These are phyloP conservation scores for Aphelenchoides avenae DNA, from an alignment of 1,140 invertebrate genomes.

Conservation along the genomic window DNA sequence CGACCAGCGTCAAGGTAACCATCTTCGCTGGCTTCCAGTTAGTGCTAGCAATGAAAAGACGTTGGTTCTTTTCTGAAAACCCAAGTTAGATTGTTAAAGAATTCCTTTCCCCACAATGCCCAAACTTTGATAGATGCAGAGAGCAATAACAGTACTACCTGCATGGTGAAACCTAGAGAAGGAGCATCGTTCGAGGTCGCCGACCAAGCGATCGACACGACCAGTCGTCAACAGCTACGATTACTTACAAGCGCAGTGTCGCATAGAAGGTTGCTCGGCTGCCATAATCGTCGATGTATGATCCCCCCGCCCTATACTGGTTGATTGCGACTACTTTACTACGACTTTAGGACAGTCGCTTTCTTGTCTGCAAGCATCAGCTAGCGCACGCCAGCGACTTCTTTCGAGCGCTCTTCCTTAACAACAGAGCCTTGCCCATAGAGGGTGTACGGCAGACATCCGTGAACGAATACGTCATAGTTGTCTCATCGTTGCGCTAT, in stretches of 20 bases:
- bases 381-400: constrained; percentile 55
- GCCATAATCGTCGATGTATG: constrained; percentile 53
- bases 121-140: too few relatives aligned
- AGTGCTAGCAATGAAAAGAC: too few relatives aligned
- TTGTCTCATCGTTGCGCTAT: constrained; percentile 50
- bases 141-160: too few relatives aligned
- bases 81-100: too few relatives aligned
- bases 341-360: constrained; percentile 51
- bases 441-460: constrained; percentile 32
- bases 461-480: constrained; percentile 39
- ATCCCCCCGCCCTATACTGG: neutral
- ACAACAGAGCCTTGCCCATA: constrained; percentile 43
- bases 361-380: constrained; percentile 58
- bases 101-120: too few relatives aligned
- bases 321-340: too few relatives aligned
- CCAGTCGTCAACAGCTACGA: constrained; percentile 37
- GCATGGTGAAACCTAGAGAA: too few relatives aligned
- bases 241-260: constrained; percentile 54
- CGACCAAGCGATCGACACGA: constrained; percentile 19
- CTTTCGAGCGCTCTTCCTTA: constrained; percentile 54
- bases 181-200: constrained; percentile 32
- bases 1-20: too few relatives aligned
- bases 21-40: too few relatives aligned
- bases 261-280: constrained; percentile 54
- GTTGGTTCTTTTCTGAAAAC: too few relatives aligned